phyloP scores from a whole-genome alignment of 30 jellyfish, hydroid and myxozoan species.

The Hydractinia echinata region DNA sequence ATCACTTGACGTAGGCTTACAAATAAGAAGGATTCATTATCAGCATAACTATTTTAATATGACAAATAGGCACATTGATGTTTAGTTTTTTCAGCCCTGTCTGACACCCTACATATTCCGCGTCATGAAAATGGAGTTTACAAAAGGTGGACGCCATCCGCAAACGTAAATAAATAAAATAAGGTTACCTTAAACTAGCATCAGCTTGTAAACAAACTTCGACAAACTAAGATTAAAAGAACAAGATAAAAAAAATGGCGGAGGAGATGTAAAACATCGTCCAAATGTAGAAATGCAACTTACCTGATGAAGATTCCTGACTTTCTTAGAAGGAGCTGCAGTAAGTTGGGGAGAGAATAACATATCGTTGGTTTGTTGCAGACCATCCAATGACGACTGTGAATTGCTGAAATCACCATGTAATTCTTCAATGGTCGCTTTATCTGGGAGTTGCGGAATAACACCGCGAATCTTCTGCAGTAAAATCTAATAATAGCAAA shows the following conservation, averaged over 20 bases:
- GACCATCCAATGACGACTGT: constrained; percentile 36
- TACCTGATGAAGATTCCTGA: constrained; percentile 32
- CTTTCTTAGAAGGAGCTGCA: neutral
- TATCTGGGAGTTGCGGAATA: constrained; percentile 52
- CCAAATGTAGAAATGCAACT: neutral
- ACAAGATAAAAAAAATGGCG: neutral
- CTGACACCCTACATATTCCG: too few species aligned
- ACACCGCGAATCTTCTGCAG: constrained; percentile 65
- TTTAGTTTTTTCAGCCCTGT: too few species aligned
- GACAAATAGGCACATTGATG: too few species aligned
- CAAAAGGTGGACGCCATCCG: neutral
- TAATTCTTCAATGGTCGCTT: constrained; percentile 8
- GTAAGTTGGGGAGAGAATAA: constrained; percentile 40
- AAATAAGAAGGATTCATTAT: too few species aligned
- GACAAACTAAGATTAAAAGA: constrained; percentile 41
- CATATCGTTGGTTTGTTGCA: constrained; percentile 36
- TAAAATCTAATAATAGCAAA: constrained; percentile 37
- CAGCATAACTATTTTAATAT: too few species aligned
- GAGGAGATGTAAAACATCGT: neutral
- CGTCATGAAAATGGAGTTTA: neutral
- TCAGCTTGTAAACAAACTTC: constrained; percentile 63
- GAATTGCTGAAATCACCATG: constrained; percentile 24
- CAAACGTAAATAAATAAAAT: too few species aligned
- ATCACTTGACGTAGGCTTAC: too few species aligned
- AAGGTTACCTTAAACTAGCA: constrained; percentile 47